Evolutionary conservation across 2,888 invertebrate genomes (phyloP).

Genomic region (Hypercompe scribonia): DNA sequence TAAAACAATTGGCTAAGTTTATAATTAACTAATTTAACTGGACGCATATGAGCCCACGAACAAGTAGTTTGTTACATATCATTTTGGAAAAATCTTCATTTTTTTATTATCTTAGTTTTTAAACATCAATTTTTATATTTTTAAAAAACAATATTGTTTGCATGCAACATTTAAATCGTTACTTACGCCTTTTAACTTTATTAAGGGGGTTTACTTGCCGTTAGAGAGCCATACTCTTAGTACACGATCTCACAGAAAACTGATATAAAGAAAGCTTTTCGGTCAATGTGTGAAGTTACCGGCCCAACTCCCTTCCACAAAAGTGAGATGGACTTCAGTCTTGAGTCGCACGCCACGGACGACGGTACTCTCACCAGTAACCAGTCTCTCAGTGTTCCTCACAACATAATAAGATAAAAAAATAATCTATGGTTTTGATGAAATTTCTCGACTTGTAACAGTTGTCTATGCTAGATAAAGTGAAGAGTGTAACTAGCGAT

Average conservation of each 20-base stretch:
- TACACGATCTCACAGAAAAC: not conserved
- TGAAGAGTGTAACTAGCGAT: not conserved
- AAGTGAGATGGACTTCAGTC: not conserved
- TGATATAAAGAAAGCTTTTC: not conserved
- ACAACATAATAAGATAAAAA: too few species aligned
- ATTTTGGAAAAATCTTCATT: conserved; percentile 16
- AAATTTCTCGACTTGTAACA: not conserved
- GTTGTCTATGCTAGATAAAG: not conserved
- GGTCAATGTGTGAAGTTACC: not conserved
- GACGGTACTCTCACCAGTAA: too few species aligned
- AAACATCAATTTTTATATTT: not conserved
- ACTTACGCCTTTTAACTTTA: not conserved
- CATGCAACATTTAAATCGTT: not conserved
- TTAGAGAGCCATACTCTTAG: not conserved
- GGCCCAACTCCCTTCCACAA: not conserved
- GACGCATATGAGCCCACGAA: conserved; percentile 37
- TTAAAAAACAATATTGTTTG: not conserved
- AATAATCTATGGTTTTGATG: not conserved
- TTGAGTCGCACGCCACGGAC: too few species aligned
- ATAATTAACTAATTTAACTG: conserved; percentile 22
- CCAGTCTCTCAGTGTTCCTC: too few species aligned
- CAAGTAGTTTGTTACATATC: conserved; percentile 24
- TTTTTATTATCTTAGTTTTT: not conserved
- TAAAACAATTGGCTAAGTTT: conserved; percentile 19
- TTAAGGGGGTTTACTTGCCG: not conserved